Evolutionary conservation across 2,888 invertebrate species (phyloP), one percentile per base, ranked within the genome.

Genomic region (Cephus sareptanus): DNA sequence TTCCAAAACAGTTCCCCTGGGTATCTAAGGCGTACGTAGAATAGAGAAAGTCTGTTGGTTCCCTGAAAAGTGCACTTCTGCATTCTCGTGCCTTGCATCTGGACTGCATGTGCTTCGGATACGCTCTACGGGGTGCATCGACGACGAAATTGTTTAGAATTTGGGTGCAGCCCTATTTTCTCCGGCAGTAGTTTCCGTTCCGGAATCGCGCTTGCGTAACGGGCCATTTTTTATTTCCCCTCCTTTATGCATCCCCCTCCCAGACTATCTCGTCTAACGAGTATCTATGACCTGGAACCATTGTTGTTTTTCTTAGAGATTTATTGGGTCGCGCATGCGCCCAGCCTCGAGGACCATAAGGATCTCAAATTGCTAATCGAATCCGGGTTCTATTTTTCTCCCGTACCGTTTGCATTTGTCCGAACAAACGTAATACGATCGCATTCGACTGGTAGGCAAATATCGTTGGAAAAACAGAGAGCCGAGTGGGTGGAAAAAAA

Each of bases 91-190:
- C 79, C 82, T 77, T 83, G 84, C 88, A 88, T 88, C 88, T 88
- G 88, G 83, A 81, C 79, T 79, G 83, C 88, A 88, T 88, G 87
- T 86, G 87, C 81, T 85, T 83, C 78, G 83, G 80, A 79, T 79
- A 82, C 78, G 80, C 84, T 84, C 81, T 77, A 13, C 71, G 71
- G 31, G 31, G 71, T 34, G 71, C 71, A 71, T 34, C 71, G 11
- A 4, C 12, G 71, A 31, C 71, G 71, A 71, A 71, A 33, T 71
- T 71, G 71, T 71, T 71, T 71, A 33, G 31, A 71, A 34, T 71
- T 71, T 34, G 71, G 71, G 31, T 33, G 31, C 31, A 12, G 71
- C 31, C 71, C 71, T 9, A 34, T 23, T 71, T 34, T 71, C 30
- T 71, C 12, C 71, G 71, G 71, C 15, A 1, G 31, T 6, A 31